These are phyloP conservation scores for Cossypha caffra DNA, from an alignment of 2,797 vertebrate genomes.

Conservation along the genomic window DNA sequence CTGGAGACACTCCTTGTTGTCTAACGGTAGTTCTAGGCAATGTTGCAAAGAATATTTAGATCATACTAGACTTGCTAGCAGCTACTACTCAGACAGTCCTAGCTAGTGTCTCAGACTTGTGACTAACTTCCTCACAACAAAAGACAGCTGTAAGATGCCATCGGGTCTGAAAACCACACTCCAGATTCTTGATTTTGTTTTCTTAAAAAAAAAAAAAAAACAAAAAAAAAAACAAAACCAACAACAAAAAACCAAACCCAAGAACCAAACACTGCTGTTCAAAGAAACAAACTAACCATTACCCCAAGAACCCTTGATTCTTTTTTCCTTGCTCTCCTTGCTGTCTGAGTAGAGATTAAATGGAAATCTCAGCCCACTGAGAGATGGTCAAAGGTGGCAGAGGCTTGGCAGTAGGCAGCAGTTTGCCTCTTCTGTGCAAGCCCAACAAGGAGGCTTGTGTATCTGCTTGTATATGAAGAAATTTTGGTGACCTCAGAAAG, in stretches of 20 bases:
- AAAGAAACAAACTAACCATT: neutral
- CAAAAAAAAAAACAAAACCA: neutral
- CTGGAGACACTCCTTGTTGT: neutral
- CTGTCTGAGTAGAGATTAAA: neutral
- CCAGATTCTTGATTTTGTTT: slow-evolving; percentile 27
- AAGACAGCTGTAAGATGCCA: slow-evolving; percentile 40
- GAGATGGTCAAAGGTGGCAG: neutral
- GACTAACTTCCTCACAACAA: slow-evolving; percentile 40
- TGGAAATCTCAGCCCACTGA: neutral
- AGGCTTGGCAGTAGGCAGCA: neutral
- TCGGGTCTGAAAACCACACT: slow-evolving; percentile 43
- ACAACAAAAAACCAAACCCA: too few relatives aligned
- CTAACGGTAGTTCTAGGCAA: neutral
- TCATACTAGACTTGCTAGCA: neutral
- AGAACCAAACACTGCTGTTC: neutral
- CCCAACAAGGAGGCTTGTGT: neutral
- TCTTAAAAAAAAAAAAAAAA: neutral
- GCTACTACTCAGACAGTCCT: neutral
- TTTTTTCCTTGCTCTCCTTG: neutral
- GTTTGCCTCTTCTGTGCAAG: neutral
- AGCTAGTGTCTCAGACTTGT: neutral
- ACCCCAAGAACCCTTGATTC: neutral
- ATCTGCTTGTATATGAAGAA: neutral
- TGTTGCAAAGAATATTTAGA: neutral
- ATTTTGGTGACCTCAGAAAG: neutral